Base-by-base conservation (phyloP, 1,140 invertebrate species). In the Chelonus insularis region DNA sequence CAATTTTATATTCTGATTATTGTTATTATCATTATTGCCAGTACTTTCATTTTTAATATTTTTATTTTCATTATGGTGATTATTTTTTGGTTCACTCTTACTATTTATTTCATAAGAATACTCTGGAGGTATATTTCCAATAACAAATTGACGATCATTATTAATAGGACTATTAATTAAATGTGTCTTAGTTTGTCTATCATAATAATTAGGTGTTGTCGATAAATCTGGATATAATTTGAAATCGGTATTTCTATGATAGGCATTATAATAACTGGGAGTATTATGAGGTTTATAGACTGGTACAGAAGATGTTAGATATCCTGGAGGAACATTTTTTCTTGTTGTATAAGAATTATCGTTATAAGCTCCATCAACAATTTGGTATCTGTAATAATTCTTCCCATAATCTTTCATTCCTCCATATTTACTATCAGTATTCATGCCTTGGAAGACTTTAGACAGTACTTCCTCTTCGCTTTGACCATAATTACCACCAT, bases 401-500 rank as follows among this genome's bases (percentile, higher is more conserved):
- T 63, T 68, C 11, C 70, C 64, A 20, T 63, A 62, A 32, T 74
- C 70, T 23, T 76, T 74, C 4, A 41, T 52, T 1, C 65, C 62
- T n/a, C 59, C 59, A 34, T 70, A 72, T 5, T 73, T 76, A 8
- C 34, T 63, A 2, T 78, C 75, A 20, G 72, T 64, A 14, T 86
- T 87, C 87, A 89, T 89, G n/a, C 88, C 88, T 50, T 89, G 86
- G 14, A 90, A 81, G 1, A 90, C 87, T 72, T 90, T 89, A 2
- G 87, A 86, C 20, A 91, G 82, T 57, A 90, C 87, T 72, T 89
- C 88, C 74, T 90, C 89, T 76, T 91, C 89, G 7, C 84, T 84
- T 71, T 89, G 86, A 1, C 86, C 86, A 47, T 75, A 78, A 65
- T 84, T 85, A 1, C 86, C 86, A 50, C 85, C 86, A 60, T 89